Evolutionary conservation across 2,888 invertebrate species (phyloP), one percentile per base, ranked within the genome.

Genomic region (Troides aeacus): DNA sequence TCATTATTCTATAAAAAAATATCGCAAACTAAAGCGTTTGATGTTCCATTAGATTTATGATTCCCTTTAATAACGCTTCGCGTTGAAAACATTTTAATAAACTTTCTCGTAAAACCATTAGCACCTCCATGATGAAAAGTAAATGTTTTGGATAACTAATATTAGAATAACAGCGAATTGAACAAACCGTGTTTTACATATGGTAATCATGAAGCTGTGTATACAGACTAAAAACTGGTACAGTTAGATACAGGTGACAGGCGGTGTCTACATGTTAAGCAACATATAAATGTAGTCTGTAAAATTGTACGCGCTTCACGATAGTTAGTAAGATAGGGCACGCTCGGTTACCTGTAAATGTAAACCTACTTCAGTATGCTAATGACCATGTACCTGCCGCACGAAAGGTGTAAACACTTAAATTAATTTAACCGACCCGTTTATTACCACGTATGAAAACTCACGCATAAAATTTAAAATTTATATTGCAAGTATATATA

Each of bases 311-410:
- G 78, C 81, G 84, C 85, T 81, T 84, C 84, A 86, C 84, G 84
- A 60, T 74, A 74, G 76, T 75, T 72, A 79, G 77, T 77, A 80
- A 80, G 89, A 90, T 89, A 89, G 81, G 86, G 85, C 89, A 90
- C 89, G 89, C 85, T 85, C 83, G 81, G 81, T 78, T 79, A 79
- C 79, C 84, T 82, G 77, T 87, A 81, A 85, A 85, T 80, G 80
- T 80, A 76, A 78, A 79, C 76, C 79, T 17, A 18, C 46, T 56
- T 67, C 23, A 67, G 30, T 64, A 64, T 56, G 60, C 68, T 63
- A 66, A 70, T 57, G 58, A n/a, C 53, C 15, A 42, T 7, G 57
- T 62, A 71, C 59, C 63, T 63, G 68, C 56, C 60, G 39, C 65
- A 68, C 69, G 66, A 62, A 62, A 68, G 39, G 60, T 70, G 63